phyloP scores from a whole-genome alignment of 2,888 invertebrate genomes.

The Auanema sp. region DNA sequence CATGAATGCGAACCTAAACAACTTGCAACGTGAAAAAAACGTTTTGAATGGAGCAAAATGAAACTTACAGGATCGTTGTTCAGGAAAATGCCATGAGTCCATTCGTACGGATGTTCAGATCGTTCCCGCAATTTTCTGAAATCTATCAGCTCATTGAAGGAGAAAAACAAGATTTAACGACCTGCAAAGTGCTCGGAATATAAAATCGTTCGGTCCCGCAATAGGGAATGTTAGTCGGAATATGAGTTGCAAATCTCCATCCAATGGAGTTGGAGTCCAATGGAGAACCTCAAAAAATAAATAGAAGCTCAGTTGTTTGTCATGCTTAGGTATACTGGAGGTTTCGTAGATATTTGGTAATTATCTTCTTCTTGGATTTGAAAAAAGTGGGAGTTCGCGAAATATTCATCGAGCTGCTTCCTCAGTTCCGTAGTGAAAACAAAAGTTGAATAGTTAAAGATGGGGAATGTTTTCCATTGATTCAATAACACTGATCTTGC shows the following conservation, averaged over 20 bases:
- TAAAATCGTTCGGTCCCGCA: constrained; percentile 34
- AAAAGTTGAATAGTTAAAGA: constrained; percentile 30
- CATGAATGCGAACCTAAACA: constrained; percentile 26
- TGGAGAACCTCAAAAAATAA: constrained; percentile 26
- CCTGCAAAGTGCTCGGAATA: constrained; percentile 37
- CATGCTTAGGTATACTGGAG: constrained; percentile 10
- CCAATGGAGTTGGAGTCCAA: constrained; percentile 38
- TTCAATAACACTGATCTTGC: constrained; percentile 31
- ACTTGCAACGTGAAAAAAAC: neutral
- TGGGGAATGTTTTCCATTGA: constrained; percentile 34
- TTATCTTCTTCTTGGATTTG: constrained; percentile 10
- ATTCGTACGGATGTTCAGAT: constrained; percentile 33
- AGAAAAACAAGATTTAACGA: neutral
- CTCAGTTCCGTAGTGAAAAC: constrained; percentile 29
- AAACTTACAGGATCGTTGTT: constrained; percentile 29
- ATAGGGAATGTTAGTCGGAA: constrained; percentile 34
- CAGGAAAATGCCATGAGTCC: constrained; percentile 34
- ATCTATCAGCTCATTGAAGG: neutral
- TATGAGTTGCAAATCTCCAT: constrained; percentile 42
- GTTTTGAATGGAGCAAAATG: neutral
- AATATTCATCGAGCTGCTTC: constrained; percentile 14
- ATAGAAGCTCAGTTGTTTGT: neutral
- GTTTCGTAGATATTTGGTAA: constrained; percentile 13
- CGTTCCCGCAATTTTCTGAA: constrained; percentile 17
- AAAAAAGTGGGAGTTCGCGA: constrained; percentile 11